Percentiles rank a stretch among this genome's conserved stretches.
phyloP scores from a whole-genome alignment of 1,140 invertebrate species.

The Pogonomyrmex californicus region DNA sequence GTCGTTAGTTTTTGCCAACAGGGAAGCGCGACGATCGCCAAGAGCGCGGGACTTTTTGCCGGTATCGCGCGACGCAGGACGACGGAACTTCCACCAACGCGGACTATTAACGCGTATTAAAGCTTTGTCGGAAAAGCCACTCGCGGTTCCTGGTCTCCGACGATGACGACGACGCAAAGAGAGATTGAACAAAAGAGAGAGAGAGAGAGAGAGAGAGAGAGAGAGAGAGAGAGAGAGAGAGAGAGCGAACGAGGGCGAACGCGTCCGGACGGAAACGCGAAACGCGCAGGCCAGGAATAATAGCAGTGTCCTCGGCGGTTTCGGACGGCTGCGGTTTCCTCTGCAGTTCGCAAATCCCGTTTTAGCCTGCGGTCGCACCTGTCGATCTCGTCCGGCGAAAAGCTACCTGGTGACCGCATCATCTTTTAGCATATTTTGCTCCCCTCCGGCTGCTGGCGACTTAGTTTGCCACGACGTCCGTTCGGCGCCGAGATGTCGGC shows the following conservation, averaged over 20 bases:
- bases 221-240: conserved; percentile 18
- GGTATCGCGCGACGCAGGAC: conserved; percentile 3
- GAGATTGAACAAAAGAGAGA: no score
- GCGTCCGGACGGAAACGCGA: neutral
- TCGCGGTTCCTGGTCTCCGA: conserved; percentile 14
- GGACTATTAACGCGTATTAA: conserved; percentile 51
- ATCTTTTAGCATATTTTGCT: conserved; percentile 20
- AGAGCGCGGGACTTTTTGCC: conserved; percentile 18
- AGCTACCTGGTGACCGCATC: conserved; percentile 55
- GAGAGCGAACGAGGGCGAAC: neutral
- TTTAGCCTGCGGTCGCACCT: conserved; percentile 79
- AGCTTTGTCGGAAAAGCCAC: conserved; percentile 58
- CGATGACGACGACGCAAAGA: conserved; percentile 9
- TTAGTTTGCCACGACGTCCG: conserved; percentile 26
- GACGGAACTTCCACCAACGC: conserved; percentile 27
- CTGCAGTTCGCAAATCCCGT: conserved; percentile 63
- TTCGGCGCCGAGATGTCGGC: neutral
- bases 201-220: no score
- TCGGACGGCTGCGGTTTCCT: conserved; percentile 76
- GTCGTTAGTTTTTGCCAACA: conserved; percentile 47
- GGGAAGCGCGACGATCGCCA: conserved; percentile 24
- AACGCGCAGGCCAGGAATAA: conserved; percentile 38
- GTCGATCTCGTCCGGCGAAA: conserved; percentile 81
- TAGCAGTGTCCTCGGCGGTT: conserved; percentile 52
- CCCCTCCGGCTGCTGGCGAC: conserved; percentile 7